phyloP scores from a whole-genome alignment of 2,888 invertebrate species.

The Torymus auratus region DNA sequence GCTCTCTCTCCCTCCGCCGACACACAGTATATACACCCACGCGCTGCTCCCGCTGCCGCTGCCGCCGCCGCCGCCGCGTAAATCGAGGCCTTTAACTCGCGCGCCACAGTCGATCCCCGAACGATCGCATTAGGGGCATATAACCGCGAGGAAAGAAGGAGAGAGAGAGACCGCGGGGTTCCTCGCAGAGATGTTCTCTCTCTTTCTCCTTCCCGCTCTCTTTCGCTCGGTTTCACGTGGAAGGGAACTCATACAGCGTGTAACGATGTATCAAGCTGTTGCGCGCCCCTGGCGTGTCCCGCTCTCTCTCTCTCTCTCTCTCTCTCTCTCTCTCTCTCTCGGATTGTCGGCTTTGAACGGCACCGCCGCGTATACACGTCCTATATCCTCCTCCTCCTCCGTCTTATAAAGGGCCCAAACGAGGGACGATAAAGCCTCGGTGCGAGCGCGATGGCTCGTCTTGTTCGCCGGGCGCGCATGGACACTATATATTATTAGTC shows the following conservation, averaged over 20 bases:
- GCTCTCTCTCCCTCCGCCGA: too few species aligned
- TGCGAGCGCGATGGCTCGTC: conserved; percentile 61
- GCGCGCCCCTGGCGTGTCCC: conserved; percentile 76
- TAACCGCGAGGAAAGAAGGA: conserved; percentile 8
- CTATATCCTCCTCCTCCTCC: conserved; percentile 66
- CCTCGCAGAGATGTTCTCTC: conserved; percentile 42
- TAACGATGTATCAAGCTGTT: conserved; percentile 77
- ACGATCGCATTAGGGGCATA: conserved; percentile 47
- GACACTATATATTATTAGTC: conserved; percentile 74
- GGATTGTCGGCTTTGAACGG: conserved; percentile 73
- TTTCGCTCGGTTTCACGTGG: conserved; percentile 57
- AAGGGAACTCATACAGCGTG: conserved; percentile 71
- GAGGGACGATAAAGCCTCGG: conserved; percentile 72
- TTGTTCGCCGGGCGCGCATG: conserved; percentile 69
- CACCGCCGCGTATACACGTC: conserved; percentile 63
- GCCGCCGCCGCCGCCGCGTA: conserved; percentile 30
- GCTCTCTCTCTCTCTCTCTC: conserved; percentile 70
- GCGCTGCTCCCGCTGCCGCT: not conserved
- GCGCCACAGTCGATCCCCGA: conserved; percentile 1
- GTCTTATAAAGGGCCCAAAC: conserved; percentile 66
- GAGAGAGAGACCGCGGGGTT: conserved; percentile 47
- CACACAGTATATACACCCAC: too few species aligned
- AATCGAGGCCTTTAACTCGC: conserved; percentile 33
- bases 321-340: conserved; percentile 70
- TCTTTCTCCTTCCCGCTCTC: not conserved